Evolutionary conservation across 2,888 invertebrate species (phyloP).

Genomic region (Thymelicus sylvestris): DNA sequence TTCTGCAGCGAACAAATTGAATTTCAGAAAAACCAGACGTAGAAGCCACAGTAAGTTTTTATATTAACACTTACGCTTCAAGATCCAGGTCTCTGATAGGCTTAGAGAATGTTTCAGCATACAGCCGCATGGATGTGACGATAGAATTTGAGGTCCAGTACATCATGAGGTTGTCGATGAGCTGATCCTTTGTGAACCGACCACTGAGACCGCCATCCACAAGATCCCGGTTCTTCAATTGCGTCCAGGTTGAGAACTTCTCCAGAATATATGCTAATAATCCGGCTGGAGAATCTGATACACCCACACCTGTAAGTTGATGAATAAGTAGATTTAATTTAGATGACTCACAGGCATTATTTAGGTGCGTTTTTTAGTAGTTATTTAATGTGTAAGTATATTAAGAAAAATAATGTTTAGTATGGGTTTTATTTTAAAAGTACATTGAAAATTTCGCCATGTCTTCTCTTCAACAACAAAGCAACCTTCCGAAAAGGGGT

Average conservation of each 20-base stretch:
- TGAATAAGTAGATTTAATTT: no score
- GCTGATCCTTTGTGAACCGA: conserved; percentile 87
- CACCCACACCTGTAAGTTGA: conserved; percentile 55
- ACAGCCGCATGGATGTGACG: conserved; percentile 90
- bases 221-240: conserved; percentile 67
- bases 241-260: conserved; percentile 93
- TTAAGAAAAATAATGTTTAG: no score
- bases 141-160: conserved; percentile 92
- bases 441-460: no score
- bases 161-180: conserved; percentile 90
- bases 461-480: no score
- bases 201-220: conserved; percentile 88
- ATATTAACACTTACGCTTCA: conserved; percentile 64
- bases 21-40: no score
- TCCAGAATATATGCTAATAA: conserved; percentile 93
- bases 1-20: no score
- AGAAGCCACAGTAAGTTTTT: no score
- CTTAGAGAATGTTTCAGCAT: conserved; percentile 85
- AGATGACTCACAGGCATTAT: no score
- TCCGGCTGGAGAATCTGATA: conserved; percentile 91
- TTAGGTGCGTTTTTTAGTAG: no score
- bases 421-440: no score
- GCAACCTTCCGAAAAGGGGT: no score
- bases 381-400: no score
- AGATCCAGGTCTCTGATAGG: conserved; percentile 53